Evolutionary conservation across 2,113 vertebrate genomes (phyloP).

Genomic region (Thunnus maccoyii): DNA sequence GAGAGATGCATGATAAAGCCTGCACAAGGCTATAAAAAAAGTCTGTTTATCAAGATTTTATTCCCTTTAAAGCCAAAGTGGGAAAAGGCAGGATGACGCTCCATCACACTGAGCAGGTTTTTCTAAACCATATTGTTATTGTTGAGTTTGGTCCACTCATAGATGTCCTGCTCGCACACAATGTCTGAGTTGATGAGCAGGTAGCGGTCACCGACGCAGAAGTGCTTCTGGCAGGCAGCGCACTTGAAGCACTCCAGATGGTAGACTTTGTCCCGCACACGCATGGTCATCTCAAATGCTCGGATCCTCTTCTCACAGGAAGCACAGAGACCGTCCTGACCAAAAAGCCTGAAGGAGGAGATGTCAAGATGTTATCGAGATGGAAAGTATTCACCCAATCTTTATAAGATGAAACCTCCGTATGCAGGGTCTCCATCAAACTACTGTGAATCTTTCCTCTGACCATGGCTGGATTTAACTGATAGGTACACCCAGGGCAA

Average conservation of each 20-base stretch:
- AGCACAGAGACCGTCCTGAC: constrained; percentile 96
- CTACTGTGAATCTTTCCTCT: background rate
- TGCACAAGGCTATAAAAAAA: background rate
- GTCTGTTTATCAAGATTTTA: constrained; percentile 11
- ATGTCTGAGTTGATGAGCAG: constrained; percentile 99
- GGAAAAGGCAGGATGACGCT: background rate
- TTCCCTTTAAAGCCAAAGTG: constrained; percentile 18
- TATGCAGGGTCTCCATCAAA: background rate
- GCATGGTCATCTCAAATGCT: constrained; percentile 99
- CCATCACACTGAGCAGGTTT: background rate
- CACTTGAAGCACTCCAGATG: constrained; percentile 99
- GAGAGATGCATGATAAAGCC: constrained; percentile 29
- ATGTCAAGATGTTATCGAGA: constrained; percentile 16
- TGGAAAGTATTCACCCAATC: background rate
- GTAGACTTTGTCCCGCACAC: constrained; percentile 98
- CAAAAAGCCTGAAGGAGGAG: constrained; percentile 90
- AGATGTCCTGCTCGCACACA: constrained; percentile 99
- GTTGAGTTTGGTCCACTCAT: constrained; percentile 98
- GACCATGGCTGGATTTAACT: too few species aligned
- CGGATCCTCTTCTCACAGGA: constrained; percentile 98
- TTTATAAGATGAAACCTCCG: background rate
- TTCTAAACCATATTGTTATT: constrained; percentile 81
- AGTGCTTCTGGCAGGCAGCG: constrained; percentile 98
- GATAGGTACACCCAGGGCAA: too few species aligned
- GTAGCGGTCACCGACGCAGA: constrained; percentile 98